Evolutionary conservation across 2,888 invertebrate species (phyloP).

Genomic region (Poecilus cupreus): DNA sequence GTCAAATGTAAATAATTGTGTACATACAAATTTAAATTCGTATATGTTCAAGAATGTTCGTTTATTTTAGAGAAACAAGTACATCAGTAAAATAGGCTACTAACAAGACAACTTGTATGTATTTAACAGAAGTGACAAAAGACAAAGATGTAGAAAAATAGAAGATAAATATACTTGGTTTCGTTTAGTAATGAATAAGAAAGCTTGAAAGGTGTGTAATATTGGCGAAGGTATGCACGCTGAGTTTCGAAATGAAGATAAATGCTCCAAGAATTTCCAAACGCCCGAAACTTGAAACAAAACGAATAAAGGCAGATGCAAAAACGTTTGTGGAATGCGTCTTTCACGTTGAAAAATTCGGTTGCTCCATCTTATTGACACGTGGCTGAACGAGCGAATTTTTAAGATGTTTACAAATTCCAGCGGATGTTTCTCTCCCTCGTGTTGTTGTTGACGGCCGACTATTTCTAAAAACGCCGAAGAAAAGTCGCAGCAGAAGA

Average conservation of each 20-base stretch:
- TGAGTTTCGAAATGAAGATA: not conserved
- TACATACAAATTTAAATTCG: too few relatives aligned
- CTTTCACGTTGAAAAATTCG: not conserved
- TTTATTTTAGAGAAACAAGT: too few relatives aligned
- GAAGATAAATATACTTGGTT: too few relatives aligned
- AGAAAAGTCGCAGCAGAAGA: slow-evolving; percentile 30
- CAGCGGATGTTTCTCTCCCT: slow-evolving; percentile 18
- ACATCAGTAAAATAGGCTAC: too few relatives aligned
- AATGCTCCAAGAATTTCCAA: not conserved
- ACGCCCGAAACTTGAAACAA: not conserved
- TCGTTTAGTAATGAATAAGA: too few relatives aligned
- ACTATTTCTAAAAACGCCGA: slow-evolving; percentile 39
- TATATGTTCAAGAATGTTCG: too few relatives aligned
- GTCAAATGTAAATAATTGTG: too few relatives aligned
- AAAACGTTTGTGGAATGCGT: not conserved
- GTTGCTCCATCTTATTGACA: slow-evolving; percentile 25
- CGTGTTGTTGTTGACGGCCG: not conserved
- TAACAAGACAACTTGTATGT: too few relatives aligned
- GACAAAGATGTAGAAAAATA: too few relatives aligned
- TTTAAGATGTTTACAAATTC: slow-evolving; percentile 42
- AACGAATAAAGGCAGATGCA: slow-evolving; percentile 4
- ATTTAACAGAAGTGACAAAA: too few relatives aligned
- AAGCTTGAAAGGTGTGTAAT: too few relatives aligned
- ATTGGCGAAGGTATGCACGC: too few relatives aligned
- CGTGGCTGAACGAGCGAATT: slow-evolving; percentile 21